phyloP scores from a whole-genome alignment of 2,113 vertebrate species.

The Heterotis niloticus region DNA sequence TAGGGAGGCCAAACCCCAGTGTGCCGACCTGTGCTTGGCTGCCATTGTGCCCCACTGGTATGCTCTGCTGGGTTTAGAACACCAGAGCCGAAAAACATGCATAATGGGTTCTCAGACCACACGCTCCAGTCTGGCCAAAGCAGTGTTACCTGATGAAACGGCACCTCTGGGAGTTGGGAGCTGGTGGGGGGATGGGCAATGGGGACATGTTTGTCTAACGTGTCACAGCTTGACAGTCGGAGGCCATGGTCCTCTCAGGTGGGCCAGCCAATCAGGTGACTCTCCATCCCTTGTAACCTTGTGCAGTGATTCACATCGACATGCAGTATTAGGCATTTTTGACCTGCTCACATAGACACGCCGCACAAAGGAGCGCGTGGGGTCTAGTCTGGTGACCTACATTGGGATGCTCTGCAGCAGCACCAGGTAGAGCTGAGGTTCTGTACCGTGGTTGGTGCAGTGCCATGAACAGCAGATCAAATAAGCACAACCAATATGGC shows the following conservation, averaged over 20 bases:
- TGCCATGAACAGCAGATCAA: background rate
- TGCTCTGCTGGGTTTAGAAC: conserved; percentile 4
- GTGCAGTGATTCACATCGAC: background rate
- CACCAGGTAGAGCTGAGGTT: conserved; percentile 10
- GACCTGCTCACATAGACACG: background rate
- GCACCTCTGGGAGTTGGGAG: background rate
- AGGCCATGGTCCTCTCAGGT: background rate
- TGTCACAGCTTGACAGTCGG: conserved; percentile 6
- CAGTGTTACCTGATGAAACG: background rate
- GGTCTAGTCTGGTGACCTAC: conserved; percentile 21
- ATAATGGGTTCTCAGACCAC: background rate
- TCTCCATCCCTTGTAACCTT: background rate
- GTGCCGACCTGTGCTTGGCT: background rate
- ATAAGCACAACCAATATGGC: too few species aligned
- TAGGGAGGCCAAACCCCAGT: too few species aligned
- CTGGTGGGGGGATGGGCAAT: background rate
- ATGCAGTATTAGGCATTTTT: background rate
- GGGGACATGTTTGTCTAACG: conserved; percentile 10
- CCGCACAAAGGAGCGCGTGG: background rate
- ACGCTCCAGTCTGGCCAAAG: background rate
- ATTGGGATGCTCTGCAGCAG: background rate
- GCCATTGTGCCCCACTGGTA: background rate
- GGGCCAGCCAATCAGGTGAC: conserved; percentile 20
- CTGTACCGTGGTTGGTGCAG: background rate
- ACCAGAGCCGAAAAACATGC: background rate